These are phyloP conservation scores for Diarsia mendica DNA, from an alignment of 2,888 invertebrate species.

Conservation along the genomic window DNA sequence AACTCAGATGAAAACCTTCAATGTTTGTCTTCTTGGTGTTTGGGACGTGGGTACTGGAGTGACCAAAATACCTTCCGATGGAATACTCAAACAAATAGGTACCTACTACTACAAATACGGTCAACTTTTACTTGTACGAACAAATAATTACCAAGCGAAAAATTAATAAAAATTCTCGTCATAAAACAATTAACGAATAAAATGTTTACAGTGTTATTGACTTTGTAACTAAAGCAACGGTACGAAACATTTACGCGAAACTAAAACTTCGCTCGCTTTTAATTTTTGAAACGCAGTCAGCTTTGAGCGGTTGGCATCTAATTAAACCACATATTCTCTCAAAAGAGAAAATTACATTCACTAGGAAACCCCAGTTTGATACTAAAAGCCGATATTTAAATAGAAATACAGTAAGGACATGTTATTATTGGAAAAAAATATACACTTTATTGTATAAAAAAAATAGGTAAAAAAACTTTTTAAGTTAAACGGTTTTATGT, in stretches of 20 bases:
- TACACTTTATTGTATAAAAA: too few relatives aligned
- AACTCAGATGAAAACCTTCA: too few relatives aligned
- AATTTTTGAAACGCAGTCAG: slow-evolving; percentile 56
- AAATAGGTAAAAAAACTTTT: too few relatives aligned
- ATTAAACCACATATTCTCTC: slow-evolving; percentile 67
- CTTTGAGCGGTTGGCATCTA: slow-evolving; percentile 60
- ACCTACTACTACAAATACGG: neutral
- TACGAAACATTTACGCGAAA: slow-evolving; percentile 31
- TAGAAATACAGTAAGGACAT: slow-evolving; percentile 11
- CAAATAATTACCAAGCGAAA: neutral
- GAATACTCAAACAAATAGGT: neutral
- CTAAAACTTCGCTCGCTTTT: slow-evolving; percentile 32
- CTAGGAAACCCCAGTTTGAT: slow-evolving; percentile 61
- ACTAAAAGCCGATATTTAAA: slow-evolving; percentile 36
- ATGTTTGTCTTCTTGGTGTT: too few relatives aligned
- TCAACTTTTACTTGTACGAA: neutral
- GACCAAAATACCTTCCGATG: neutral
- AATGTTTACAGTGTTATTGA: slow-evolving; percentile 1
- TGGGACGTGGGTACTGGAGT: neutral
- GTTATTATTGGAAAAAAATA: neutral
- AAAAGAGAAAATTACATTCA: slow-evolving; percentile 61
- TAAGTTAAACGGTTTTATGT: too few relatives aligned
- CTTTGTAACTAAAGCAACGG: neutral
- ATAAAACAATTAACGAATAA: neutral
- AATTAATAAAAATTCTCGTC: neutral